Conservation (phyloP, 1,140 invertebrate genomes). For the Cepaea nemoralis region DNA sequence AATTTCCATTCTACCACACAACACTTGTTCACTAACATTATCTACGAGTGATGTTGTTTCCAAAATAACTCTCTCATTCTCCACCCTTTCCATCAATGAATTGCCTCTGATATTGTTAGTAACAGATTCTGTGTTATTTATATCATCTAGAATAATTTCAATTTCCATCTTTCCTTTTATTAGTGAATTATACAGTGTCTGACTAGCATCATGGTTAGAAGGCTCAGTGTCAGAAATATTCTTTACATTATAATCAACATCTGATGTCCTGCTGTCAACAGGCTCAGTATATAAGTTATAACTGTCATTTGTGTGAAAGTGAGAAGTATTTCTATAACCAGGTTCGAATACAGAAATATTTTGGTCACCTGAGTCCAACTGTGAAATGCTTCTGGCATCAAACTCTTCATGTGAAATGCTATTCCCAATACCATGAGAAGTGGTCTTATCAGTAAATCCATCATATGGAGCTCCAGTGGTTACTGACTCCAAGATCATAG, state of each 20-base stretch:
- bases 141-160: constrained; percentile 26
- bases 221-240: neutral
- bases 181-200: constrained; percentile 11
- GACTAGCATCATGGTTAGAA: neutral
- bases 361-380: too few relatives aligned
- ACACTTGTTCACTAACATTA: neutral
- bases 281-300: neutral
- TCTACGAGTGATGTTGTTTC: neutral
- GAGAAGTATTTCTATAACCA: neutral
- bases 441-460: too few relatives aligned
- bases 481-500: neutral
- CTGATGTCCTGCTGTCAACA: neutral
- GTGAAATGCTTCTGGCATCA: too few relatives aligned
- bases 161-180: constrained; percentile 31
- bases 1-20: constrained; percentile 27
- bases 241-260: neutral
- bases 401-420: too few relatives aligned
- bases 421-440: too few relatives aligned
- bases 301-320: neutral
- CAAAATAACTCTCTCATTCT: constrained; percentile 1
- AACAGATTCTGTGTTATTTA: neutral
- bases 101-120: neutral
- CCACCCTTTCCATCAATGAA: constrained; percentile 11
- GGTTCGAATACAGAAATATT: neutral
- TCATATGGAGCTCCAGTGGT: neutral